Evolutionary conservation across 2,888 invertebrate genomes (phyloP).

Genomic region (Phengaris arion): DNA sequence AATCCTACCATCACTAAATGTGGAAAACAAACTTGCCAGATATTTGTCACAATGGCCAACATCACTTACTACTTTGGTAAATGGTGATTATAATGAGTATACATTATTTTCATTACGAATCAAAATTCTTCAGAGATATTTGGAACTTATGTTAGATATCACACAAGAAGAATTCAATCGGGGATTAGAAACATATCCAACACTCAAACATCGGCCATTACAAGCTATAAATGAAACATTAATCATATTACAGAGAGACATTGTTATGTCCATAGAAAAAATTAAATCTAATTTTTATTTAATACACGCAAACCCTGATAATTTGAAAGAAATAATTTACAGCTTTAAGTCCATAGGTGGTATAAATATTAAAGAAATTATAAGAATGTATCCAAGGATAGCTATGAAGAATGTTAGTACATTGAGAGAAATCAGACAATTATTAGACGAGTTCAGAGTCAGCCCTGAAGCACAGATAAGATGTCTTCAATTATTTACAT

Average conservation of each 20-base stretch:
- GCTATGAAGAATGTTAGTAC: constrained; percentile 56
- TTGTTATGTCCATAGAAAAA: constrained; percentile 61
- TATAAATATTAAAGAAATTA: constrained; percentile 67
- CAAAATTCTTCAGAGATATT: constrained; percentile 68
- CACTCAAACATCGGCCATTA: constrained; percentile 69
- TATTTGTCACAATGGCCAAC: constrained; percentile 73
- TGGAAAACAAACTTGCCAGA: constrained; percentile 67
- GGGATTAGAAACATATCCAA: constrained; percentile 66
- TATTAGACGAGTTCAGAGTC: constrained; percentile 61
- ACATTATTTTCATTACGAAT: constrained; percentile 58
- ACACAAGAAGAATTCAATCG: constrained; percentile 60
- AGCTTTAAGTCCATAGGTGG: constrained; percentile 61
- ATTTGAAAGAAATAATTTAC: constrained; percentile 60
- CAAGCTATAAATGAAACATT: constrained; percentile 62
- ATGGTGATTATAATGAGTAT: constrained; percentile 54
- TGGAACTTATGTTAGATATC: constrained; percentile 65
- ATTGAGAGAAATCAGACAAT: constrained; percentile 56
- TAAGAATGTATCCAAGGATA: constrained; percentile 67
- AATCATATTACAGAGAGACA: constrained; percentile 56
- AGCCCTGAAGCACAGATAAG: constrained; percentile 65
- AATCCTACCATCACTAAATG: constrained; percentile 52
- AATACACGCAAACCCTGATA: constrained; percentile 66
- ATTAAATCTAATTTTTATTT: constrained; percentile 69
- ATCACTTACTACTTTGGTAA: constrained; percentile 64
- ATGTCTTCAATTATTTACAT: constrained; percentile 64